Conservation (phyloP, 2,113 vertebrate species). For the Petrocephalus microphthalmus region DNA sequence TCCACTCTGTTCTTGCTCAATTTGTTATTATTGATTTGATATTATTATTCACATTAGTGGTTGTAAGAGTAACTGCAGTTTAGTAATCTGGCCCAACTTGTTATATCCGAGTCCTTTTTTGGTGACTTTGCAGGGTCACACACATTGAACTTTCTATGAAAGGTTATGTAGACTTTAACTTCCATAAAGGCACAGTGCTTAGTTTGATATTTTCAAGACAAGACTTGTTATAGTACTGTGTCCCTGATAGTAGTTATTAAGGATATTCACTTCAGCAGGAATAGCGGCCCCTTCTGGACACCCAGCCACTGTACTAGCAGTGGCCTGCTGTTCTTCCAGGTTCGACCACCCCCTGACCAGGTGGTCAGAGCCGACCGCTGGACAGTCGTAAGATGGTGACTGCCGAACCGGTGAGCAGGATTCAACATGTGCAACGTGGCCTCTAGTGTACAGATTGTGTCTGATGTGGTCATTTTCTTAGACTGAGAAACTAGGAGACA, state of each 20-base stretch:
- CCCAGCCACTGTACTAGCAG: neutral
- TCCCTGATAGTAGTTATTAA: neutral
- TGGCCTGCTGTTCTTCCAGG: neutral
- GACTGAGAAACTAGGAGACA: neutral
- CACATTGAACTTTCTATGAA: neutral
- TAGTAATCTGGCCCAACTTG: neutral
- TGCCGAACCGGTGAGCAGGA: neutral
- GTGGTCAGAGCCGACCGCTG: neutral
- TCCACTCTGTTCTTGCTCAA: neutral
- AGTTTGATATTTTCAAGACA: neutral
- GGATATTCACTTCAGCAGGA: neutral
- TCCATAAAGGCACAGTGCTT: neutral
- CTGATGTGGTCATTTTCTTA: neutral
- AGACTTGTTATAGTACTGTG: neutral
- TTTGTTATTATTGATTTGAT: neutral
- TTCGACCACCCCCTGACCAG: neutral
- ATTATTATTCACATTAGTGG: no score
- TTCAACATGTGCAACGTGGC: neutral
- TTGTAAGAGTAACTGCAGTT: neutral
- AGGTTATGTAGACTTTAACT: neutral
- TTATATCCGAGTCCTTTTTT: neutral
- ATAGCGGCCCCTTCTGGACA: neutral
- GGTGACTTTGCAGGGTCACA: neutral
- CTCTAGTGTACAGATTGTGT: neutral
- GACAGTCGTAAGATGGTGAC: neutral